phyloP scores from a whole-genome alignment of 1,140 invertebrate species.

The Drosophila santomea region DNA sequence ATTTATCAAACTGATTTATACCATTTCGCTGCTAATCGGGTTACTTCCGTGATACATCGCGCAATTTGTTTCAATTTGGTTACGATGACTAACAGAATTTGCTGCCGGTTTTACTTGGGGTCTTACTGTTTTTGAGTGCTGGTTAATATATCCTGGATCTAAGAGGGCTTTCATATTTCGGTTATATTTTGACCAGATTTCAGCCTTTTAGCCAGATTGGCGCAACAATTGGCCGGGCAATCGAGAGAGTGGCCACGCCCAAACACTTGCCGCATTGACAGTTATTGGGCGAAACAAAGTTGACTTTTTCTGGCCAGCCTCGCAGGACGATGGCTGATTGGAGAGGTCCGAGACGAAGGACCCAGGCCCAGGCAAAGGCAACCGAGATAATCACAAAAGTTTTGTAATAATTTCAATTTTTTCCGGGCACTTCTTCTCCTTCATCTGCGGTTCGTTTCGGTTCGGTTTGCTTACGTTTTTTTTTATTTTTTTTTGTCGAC shows the following conservation, averaged over 20 bases:
- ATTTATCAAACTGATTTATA: conserved; percentile 3
- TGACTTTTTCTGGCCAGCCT: conserved; percentile 27
- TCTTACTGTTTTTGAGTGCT: background rate
- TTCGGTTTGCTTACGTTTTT: conserved; percentile 2
- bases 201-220: conserved; percentile 3
- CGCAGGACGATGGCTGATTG: conserved; percentile 5
- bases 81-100: background rate
- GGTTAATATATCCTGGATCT: background rate
- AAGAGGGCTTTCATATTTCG: background rate
- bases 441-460: conserved; percentile 25
- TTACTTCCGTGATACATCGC: background rate
- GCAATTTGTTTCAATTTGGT: background rate
- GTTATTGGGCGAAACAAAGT: conserved; percentile 63
- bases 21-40: background rate
- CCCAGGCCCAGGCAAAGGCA: conserved; percentile 23
- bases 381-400: conserved; percentile 71
- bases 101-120: background rate
- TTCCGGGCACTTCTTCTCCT: conserved; percentile 40
- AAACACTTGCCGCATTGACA: conserved; percentile 62
- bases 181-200: background rate
- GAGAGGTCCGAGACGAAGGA: conserved; percentile 7
- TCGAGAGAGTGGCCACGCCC: conserved; percentile 54
- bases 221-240: conserved; percentile 61
- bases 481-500: conserved; percentile 3
- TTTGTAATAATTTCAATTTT: conserved; percentile 74